Conservation (phyloP, 2,113 vertebrate genomes). For the Sporophila hypoxantha region DNA sequence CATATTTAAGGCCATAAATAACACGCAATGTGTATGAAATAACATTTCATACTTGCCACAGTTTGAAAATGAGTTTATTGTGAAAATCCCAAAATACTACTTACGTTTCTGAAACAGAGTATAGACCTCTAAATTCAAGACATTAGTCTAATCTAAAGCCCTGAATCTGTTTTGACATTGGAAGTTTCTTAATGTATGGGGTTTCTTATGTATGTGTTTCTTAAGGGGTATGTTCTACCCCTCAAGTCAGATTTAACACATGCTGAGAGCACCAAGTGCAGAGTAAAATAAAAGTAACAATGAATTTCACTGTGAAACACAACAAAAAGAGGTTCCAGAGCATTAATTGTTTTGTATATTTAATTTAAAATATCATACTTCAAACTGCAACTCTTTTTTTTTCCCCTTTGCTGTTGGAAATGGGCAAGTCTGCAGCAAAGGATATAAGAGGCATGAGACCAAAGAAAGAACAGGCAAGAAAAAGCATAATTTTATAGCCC, state of each 20-base stretch:
- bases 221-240: not conserved
- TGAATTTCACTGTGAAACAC: not conserved
- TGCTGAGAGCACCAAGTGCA: not conserved
- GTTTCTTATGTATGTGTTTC: not conserved
- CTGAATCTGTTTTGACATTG: not conserved
- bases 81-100: not conserved
- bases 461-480: not conserved
- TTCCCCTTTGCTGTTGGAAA: not conserved
- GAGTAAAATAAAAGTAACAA: not conserved
- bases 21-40: not conserved
- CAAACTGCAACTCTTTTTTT: not conserved
- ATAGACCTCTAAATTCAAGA: not conserved
- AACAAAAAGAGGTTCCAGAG: not conserved
- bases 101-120: not conserved
- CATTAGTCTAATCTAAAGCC: not conserved
- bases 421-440: not conserved
- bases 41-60: not conserved
- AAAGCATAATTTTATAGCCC: not conserved
- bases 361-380: not conserved
- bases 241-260: not conserved
- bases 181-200: not conserved
- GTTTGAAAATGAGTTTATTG: not conserved
- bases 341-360: not conserved
- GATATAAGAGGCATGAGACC: not conserved
- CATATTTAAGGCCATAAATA: not conserved